Percentiles rank a stretch among this genome's conserved stretches.
phyloP scores from a whole-genome alignment of 2,797 vertebrate species.

The Psittacula echo region DNA sequence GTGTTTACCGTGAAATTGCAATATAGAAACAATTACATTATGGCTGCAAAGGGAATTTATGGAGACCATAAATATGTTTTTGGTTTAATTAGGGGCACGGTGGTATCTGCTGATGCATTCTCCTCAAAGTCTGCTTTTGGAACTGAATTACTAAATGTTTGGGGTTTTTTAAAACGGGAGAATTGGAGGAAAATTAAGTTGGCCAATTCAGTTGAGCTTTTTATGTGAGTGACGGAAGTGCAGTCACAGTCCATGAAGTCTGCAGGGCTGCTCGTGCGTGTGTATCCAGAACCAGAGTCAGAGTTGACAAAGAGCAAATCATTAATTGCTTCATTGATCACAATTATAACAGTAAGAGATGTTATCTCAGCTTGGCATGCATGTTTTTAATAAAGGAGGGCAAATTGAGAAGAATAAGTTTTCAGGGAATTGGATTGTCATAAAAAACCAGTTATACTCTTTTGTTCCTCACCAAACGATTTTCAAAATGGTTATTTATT shows the following conservation, averaged over 20 bases:
- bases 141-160: not conserved
- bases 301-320: not conserved
- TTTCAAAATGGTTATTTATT: not conserved
- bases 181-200: not conserved
- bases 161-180: not conserved
- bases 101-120: not conserved
- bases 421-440: not conserved
- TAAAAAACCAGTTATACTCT: not conserved
- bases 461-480: not conserved
- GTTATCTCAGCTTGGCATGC: not conserved
- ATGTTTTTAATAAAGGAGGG: not conserved
- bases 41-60: not conserved
- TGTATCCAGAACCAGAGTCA: not conserved
- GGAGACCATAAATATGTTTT: not conserved
- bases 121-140: slow-evolving; percentile 13
- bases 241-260: not conserved
- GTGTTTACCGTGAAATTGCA: not conserved
- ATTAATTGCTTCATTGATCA: not conserved
- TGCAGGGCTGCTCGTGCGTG: not conserved
- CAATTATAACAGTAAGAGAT: not conserved
- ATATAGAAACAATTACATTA: slow-evolving; percentile 16
- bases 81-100: slow-evolving; percentile 33
- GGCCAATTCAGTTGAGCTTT: not conserved
- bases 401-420: not conserved
- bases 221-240: not conserved